A percentile compares a stretch with the other conserved stretches of the same genome.
These are phyloP conservation scores for Scytalopus superciliaris DNA, from an alignment of 2,113 vertebrate species.

Conservation along the genomic window DNA sequence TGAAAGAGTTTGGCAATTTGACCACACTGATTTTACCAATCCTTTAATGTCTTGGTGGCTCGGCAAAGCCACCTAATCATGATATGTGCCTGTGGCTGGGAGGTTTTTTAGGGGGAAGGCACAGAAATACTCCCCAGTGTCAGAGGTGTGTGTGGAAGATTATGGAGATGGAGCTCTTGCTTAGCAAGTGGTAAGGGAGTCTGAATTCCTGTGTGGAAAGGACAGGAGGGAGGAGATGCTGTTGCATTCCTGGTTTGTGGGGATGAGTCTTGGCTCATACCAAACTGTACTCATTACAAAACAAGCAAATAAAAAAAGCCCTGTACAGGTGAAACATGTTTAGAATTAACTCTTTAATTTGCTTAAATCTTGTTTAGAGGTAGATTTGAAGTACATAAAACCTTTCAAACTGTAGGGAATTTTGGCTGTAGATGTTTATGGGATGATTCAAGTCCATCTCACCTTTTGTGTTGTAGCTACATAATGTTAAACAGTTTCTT, in stretches of 20 bases:
- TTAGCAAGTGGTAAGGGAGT: not conserved
- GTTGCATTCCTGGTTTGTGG: not conserved
- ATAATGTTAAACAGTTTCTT: not conserved
- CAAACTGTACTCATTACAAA: not conserved
- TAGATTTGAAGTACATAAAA: not conserved
- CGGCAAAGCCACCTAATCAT: accelerated
- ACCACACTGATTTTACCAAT: no score
- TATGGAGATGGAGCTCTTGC: not conserved
- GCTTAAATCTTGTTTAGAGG: not conserved
- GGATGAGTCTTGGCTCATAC: not conserved
- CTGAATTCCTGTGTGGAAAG: not conserved
- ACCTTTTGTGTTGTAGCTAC: not conserved
- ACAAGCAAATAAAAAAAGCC: not conserved
- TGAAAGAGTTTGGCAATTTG: not conserved
- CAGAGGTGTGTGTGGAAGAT: accelerated
- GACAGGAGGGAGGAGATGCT: not conserved
- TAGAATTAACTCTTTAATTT: not conserved
- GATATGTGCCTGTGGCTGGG: accelerated
- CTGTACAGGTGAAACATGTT: not conserved
- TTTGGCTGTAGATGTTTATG: not conserved
- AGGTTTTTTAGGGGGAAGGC: not conserved
- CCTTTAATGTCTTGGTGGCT: not conserved
- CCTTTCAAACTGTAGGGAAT: not conserved
- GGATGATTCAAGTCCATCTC: not conserved
- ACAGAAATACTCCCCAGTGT: not conserved